phyloP scores from a whole-genome alignment of 2,113 vertebrate species.

The Regulus satrapa region DNA sequence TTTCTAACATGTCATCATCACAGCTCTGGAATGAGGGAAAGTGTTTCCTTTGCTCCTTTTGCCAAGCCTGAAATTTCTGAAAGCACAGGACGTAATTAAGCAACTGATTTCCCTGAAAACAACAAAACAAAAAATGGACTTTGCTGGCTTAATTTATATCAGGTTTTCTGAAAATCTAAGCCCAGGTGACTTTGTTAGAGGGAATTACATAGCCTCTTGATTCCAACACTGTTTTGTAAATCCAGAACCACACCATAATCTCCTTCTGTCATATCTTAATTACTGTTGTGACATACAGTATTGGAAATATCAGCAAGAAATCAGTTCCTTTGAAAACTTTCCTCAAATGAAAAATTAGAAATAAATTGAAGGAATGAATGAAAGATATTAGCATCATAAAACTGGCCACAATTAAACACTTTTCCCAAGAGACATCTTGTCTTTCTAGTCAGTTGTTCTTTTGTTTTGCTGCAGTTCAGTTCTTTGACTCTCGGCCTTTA shows the following conservation, averaged over 20 bases:
- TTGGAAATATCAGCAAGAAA: neutral
- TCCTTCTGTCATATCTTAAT: slow-evolving; percentile 1
- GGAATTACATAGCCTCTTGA: neutral
- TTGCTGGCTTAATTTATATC: neutral
- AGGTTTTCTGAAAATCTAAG: neutral
- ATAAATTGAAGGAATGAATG: neutral
- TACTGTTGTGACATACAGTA: neutral
- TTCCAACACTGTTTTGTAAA: neutral
- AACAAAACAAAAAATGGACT: neutral
- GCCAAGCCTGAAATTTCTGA: neutral
- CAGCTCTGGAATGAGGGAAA: neutral
- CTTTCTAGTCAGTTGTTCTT: neutral
- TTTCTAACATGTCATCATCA: neutral
- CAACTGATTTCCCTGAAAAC: neutral
- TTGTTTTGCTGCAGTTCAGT: neutral
- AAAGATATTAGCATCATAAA: neutral
- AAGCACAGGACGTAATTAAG: neutral
- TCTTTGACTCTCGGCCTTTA: neutral
- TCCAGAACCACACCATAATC: neutral
- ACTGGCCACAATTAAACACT: neutral
- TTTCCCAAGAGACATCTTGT: neutral
- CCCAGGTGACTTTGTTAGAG: neutral
- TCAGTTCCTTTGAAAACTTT: neutral
- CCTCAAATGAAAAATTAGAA: neutral
- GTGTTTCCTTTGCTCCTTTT: neutral